These are phyloP conservation scores for Actinia equina DNA, from an alignment of 64 coral and sea anemone genomes.

Conservation along the genomic window DNA sequence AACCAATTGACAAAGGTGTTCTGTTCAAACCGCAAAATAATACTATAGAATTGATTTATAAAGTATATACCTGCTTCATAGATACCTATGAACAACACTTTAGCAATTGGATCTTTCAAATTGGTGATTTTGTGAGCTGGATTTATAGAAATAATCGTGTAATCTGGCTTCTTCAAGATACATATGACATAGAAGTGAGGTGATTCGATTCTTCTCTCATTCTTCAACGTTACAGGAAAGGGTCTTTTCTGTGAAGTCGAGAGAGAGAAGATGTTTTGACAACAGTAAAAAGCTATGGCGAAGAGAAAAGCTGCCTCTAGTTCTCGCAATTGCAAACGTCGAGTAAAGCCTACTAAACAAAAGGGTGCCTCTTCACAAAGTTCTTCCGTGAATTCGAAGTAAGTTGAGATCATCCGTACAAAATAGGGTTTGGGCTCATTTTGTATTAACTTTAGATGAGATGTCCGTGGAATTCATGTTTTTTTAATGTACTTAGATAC, in stretches of 20 bases:
- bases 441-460: background rate
- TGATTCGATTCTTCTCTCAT: background rate
- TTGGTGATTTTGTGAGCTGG: background rate
- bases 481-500: background rate
- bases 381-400: background rate
- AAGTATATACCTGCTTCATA: background rate
- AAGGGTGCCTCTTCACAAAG: background rate
- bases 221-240: background rate
- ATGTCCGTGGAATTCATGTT: background rate
- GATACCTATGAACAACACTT: background rate
- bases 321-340: background rate
- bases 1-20: background rate
- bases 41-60: background rate
- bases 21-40: background rate
- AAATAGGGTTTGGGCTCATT: background rate
- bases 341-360: background rate
- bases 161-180: background rate
- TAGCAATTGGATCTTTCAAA: background rate
- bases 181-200: background rate
- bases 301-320: background rate
- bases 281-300: background rate
- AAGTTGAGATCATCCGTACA: background rate
- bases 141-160: background rate
- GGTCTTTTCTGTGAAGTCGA: background rate
- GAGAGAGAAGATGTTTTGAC: background rate